Base-by-base conservation (phyloP, 2,888 invertebrate species). In the Mythimna vitellina region DNA sequence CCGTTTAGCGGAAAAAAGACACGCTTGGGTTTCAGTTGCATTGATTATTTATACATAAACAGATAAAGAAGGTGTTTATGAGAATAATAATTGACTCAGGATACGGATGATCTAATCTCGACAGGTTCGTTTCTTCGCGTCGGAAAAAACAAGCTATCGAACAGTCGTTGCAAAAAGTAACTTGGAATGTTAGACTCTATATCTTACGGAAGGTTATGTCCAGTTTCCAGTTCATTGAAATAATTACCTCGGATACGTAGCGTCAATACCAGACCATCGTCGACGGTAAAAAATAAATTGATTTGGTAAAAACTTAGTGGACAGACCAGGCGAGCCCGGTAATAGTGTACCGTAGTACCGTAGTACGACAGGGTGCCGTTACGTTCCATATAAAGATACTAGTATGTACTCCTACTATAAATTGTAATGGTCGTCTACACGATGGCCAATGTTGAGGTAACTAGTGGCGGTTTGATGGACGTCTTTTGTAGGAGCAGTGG, bases 251-350 rank as follows among this genome's bases (percentile, higher is more conserved):
- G 10, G 42, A 67, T 64, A 66, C 49, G 51, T 49, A 64, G 53
- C 46, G 12, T 25, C 61, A 54, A 56, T 62, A 63, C 65, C 49
- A 70, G 68, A 67, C 68, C 56, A 70, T 14, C 38, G 46, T 42
- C 49, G 42, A 54, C n/a, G 38, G 58, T 54, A 84, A 82, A 83
- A 84, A 85, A 82, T 73, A 72, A 83, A 83, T 84, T 73, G 85
- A 80, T 79, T 79, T 77, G 64, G 71, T 74, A 79, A 80, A 80
- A 83, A 76, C 62, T 65, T 17, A 64, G 53, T 65, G 12, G 60
- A 63, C 63, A 62, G 53, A 62, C 73, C 29, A 54, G 74, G 70
- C 61, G 53, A 60, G 54, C 49, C 64, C 46, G 29, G 68, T 72
- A 35, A 60, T 68, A 51, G 58, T 63, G 64, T 78, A 77, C 84